phyloP scores from a whole-genome alignment of 2,888 invertebrate genomes.

The Acanthosepion esculentum region DNA sequence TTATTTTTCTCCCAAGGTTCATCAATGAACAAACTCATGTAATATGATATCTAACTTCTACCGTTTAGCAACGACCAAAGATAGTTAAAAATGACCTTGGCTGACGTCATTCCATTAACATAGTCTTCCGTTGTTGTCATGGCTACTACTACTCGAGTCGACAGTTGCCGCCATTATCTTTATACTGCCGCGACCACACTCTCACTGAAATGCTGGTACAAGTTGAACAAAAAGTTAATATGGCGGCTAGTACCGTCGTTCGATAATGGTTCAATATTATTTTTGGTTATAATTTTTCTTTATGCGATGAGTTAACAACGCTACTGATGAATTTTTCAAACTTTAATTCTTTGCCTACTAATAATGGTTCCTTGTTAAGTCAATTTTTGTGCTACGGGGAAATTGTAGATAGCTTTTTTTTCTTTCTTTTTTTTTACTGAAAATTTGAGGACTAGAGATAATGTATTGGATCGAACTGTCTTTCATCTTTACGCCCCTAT shows the following conservation, averaged over 20 bases:
- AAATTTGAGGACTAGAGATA: not conserved
- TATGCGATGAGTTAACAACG: not conserved
- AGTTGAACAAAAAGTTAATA: slow-evolving; percentile 20
- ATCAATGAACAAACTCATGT: not conserved
- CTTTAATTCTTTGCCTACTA: not conserved
- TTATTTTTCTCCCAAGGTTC: not conserved
- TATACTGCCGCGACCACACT: not conserved
- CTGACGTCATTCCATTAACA: slow-evolving; percentile 11
- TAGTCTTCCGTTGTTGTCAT: slow-evolving; percentile 33
- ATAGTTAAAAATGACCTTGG: slow-evolving; percentile 11
- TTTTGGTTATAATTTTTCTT: not conserved
- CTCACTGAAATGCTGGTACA: not conserved
- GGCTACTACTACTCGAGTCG: not conserved
- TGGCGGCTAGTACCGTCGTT: not conserved
- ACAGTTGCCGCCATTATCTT: not conserved
- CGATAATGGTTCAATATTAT: not conserved
- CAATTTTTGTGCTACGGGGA: not conserved
- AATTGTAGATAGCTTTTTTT: not conserved
- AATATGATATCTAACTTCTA: not conserved
- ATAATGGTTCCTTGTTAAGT: not conserved
- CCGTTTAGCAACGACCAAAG: not conserved
- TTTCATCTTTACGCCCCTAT: too few species aligned
- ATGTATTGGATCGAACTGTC: too few species aligned
- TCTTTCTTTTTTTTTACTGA: too few species aligned
- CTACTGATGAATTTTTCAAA: not conserved